Conservation (phyloP, 2,888 invertebrate species). For the Osmoderma eremita region DNA sequence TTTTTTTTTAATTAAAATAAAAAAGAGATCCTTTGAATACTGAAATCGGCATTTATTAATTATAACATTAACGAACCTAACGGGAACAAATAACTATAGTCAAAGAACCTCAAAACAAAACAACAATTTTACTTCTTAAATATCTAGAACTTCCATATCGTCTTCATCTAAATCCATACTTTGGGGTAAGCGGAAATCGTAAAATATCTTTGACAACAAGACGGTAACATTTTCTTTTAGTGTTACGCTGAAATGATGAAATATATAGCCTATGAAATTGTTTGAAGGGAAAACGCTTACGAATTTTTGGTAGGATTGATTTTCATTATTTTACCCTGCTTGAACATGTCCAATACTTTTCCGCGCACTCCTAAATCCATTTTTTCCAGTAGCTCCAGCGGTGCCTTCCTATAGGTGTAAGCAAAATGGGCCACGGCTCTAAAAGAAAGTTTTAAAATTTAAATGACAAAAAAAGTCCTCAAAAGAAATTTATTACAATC, state of each 20-base stretch:
- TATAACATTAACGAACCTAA: background rate
- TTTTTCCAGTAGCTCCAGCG: background rate
- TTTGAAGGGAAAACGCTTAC: background rate
- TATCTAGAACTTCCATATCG: background rate
- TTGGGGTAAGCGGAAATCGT: background rate
- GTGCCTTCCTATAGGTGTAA: background rate
- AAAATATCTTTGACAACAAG: background rate
- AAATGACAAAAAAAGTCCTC: no score
- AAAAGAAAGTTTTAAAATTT: no score
- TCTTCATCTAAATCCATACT: conserved; percentile 9
- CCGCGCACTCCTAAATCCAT: background rate
- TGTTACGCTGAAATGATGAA: background rate
- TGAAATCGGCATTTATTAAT: background rate
- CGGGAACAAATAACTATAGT: background rate
- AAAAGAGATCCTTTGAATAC: no score
- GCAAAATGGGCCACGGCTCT: no score
- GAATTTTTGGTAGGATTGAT: background rate
- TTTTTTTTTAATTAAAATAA: background rate
- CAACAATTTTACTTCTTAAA: background rate
- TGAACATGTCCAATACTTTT: background rate
- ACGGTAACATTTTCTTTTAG: background rate
- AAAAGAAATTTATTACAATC: no score
- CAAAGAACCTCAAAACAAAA: background rate
- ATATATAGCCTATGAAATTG: background rate
- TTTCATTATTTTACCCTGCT: background rate